Conservation (phyloP, 2,888 invertebrate species). For the Metalampra italica region DNA sequence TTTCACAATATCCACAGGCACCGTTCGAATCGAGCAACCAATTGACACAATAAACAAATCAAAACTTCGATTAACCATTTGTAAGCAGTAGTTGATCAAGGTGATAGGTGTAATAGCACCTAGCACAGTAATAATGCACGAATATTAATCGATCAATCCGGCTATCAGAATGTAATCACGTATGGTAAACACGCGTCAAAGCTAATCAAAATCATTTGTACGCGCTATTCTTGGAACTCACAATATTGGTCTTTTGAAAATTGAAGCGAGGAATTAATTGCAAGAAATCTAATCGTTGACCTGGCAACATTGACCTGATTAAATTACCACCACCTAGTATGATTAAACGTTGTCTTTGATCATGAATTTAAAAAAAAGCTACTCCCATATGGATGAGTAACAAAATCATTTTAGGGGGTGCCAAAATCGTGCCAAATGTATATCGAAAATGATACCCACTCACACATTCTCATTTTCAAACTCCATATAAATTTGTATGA, state of each 20-base stretch:
- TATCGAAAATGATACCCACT: no score
- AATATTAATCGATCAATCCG: constrained; percentile 2
- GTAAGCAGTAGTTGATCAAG: not conserved
- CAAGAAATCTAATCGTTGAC: no score
- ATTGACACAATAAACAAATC: not conserved
- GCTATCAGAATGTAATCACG: constrained; percentile 2
- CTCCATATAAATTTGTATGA: no score
- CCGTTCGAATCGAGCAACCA: not conserved
- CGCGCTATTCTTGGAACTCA: constrained; percentile 5
- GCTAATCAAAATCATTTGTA: constrained; percentile 16
- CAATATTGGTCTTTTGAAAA: not conserved
- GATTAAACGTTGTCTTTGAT: no score
- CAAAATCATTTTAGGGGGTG: no score
- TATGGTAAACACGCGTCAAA: constrained; percentile 16
- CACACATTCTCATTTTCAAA: no score
- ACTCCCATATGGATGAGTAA: no score
- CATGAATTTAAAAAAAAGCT: no score
- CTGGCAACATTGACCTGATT: no score
- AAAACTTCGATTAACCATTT: not conserved
- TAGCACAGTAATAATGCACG: not conserved
- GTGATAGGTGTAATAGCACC: not conserved
- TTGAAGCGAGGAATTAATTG: not conserved
- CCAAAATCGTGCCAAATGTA: no score
- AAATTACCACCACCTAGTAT: no score
- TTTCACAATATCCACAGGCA: no score